phyloP scores from a whole-genome alignment of 2,113 vertebrate species.

The Chroicocephalus ridibundus region DNA sequence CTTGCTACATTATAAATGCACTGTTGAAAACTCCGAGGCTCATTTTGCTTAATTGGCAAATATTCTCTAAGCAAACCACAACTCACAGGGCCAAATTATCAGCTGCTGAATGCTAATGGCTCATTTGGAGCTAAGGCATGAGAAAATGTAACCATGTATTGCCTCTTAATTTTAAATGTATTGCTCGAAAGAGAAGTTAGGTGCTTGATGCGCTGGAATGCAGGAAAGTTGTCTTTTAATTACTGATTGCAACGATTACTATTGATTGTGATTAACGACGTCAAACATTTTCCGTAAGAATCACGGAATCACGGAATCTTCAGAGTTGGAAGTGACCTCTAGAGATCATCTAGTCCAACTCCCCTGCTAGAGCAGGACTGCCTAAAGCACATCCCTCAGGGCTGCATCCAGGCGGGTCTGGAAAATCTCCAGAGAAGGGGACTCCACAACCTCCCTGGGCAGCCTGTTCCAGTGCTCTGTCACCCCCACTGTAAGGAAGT shows the following conservation, averaged over 20 bases:
- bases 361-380: no score
- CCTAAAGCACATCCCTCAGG: no score
- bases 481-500: no score
- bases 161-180: not conserved
- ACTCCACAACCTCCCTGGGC: no score
- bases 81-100: not conserved
- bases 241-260: not conserved
- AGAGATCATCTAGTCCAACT: no score
- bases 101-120: not conserved
- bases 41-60: not conserved
- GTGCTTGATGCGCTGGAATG: not conserved
- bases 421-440: no score
- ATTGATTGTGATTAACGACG: not conserved
- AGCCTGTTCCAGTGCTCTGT: no score
- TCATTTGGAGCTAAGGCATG: not conserved
- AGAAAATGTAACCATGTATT: not conserved
- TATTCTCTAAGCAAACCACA: not conserved
- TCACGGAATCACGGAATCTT: no score
- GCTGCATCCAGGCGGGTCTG: no score
- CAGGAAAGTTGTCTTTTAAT: not conserved
- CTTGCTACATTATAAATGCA: not conserved
- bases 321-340: no score
- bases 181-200: not conserved
- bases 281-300: not conserved
- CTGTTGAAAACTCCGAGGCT: not conserved